Percentiles rank a stretch among this genome's conserved stretches.
Conservation (phyloP, 1,140 invertebrate species). For the Grapholita molesta region DNA sequence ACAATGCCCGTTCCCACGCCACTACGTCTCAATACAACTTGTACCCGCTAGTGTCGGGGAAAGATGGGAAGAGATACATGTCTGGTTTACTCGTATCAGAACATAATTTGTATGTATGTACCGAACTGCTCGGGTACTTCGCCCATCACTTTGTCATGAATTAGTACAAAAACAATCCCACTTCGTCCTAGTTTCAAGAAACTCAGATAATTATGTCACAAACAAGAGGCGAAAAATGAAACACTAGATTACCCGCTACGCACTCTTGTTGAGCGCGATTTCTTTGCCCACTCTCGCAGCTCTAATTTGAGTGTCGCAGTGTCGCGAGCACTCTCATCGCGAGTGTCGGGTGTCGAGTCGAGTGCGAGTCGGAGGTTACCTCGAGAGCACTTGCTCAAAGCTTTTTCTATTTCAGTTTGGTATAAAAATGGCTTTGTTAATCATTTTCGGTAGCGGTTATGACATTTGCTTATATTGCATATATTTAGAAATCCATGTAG, state of each 20-base stretch:
- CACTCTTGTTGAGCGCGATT: constrained; percentile 11
- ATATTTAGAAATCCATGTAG: not conserved
- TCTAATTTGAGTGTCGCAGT: constrained; percentile 15
- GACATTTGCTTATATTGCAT: not conserved
- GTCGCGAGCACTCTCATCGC: constrained; percentile 5
- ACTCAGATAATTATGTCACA: not conserved
- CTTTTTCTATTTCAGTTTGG: constrained; percentile 12
- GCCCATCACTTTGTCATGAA: too few species aligned
- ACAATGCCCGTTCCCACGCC: not conserved
- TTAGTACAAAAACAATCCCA: too few species aligned
- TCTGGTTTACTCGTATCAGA: not conserved
- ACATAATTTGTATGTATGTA: not conserved
- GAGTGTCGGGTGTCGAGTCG: constrained; percentile 14
- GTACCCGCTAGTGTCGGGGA: not conserved
- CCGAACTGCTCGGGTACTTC: not conserved
- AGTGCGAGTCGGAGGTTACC: constrained; percentile 6
- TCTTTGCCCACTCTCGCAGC: not conserved
- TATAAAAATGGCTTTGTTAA: constrained; percentile 1
- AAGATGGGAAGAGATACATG: not conserved
- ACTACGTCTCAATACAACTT: not conserved
- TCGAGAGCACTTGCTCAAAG: constrained; percentile 11
- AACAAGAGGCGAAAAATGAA: not conserved
- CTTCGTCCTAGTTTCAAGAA: not conserved
- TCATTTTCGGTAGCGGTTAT: not conserved
- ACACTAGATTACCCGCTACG: constrained; percentile 16